phyloP scores from a whole-genome alignment of 2,888 invertebrate species.

The Hirudinaria manillensis region DNA sequence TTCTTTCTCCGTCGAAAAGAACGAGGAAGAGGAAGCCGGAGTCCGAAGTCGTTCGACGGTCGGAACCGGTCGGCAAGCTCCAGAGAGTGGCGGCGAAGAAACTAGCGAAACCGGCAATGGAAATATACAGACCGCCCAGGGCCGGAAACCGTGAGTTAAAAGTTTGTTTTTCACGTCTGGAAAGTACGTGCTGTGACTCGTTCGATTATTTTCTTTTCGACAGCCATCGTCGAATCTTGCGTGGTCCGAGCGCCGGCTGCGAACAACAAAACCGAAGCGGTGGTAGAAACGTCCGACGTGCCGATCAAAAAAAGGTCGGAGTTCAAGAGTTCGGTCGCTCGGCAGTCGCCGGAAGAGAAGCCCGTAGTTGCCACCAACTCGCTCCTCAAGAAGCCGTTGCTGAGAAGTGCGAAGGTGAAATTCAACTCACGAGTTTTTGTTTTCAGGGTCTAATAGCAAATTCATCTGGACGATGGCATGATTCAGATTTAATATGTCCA shows the following conservation, averaged over 20 bases:
- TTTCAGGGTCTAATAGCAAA: no score
- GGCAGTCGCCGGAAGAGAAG: background rate
- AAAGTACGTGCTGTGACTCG: background rate
- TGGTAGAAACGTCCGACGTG: no score
- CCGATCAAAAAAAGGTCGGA: background rate
- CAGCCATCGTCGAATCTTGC: background rate
- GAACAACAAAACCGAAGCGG: no score
- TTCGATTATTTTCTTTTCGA: background rate
- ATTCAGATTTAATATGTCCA: no score
- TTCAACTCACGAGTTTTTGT: no score
- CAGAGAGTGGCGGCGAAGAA: background rate
- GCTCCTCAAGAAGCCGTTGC: conserved; percentile 3
- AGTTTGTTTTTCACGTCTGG: background rate
- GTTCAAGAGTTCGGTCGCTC: background rate
- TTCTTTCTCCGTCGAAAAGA: conserved; percentile 1
- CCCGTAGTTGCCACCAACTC: background rate
- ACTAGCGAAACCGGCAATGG: background rate
- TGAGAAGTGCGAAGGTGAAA: background rate
- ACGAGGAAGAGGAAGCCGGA: background rate
- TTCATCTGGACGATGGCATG: no score
- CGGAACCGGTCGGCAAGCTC: background rate
- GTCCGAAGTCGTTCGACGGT: background rate
- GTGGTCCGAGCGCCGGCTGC: background rate
- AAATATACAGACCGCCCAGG: conserved; percentile 9
- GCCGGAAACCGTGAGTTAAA: background rate